Evolutionary conservation across 1,140 invertebrate species (phyloP), one percentile per base, ranked within the genome.

Genomic region (Cotesia typhae): DNA sequence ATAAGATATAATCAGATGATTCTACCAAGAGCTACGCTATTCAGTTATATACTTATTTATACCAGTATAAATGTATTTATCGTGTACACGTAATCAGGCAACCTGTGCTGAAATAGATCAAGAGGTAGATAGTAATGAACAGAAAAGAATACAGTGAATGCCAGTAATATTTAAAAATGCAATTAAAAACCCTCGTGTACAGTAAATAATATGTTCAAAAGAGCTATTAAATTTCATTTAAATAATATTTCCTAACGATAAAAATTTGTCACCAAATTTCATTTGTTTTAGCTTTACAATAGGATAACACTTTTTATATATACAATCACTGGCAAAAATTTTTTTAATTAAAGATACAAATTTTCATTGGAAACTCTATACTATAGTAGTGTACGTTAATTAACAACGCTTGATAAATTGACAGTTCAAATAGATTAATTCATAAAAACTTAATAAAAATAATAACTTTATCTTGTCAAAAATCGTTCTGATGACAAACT

Each of bases 161-260:
- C 53, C 52, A 17, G 36, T 55, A 38, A 73, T 63, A 73, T 35
- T 38, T 70, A 63, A 74, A 70, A 70, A 74, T 74, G 67, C 67
- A 74, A 52, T 66, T 14, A 66, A 52, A 52, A 17, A 66, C 17
- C 14, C n/a, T 55, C 12, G 17, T 55, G 41, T 47, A 47, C 6
- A 47, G 5, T 47, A 9, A 65, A 47, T 38, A 41, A 65, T 65
- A 47, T 14, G 17, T 57, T 57, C n/a, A 7, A 47, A 47, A 47
- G 41, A 47, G 41, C 10, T 9, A 47, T 47, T 6, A 47, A 6
- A 47, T 47, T 47, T 47, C 2, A 47, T 47, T 47, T 7, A 6
- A 47, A 47, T 47, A 6, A 6, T 9, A 47, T 47, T 7, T 47
- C 3, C 41, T 9, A 47, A 47, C 41, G 6, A 47, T 47, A 9